Evolutionary conservation across 2,797 vertebrate genomes (phyloP).

Genomic region (Lacerta bilineata): DNA sequence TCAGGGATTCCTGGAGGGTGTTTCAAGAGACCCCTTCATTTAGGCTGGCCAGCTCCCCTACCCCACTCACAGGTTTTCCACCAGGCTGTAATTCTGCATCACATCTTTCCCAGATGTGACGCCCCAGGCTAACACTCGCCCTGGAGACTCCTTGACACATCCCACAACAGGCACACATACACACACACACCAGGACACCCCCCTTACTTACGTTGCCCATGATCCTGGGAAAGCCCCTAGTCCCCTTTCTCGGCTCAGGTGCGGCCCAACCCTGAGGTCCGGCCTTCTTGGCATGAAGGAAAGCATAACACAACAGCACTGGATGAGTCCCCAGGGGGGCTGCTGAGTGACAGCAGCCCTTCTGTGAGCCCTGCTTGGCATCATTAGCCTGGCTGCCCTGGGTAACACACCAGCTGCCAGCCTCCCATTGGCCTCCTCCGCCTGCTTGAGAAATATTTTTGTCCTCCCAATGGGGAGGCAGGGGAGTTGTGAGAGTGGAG

Average conservation of each 20-base stretch:
- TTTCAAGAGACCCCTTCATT: too few species aligned
- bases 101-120: background rate
- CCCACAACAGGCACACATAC: rapidly evolving
- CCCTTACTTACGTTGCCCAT: slow-evolving; percentile 77
- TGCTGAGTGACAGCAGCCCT: slow-evolving; percentile 62
- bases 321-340: background rate
- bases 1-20: background rate
- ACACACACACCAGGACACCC: background rate
- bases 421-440: slow-evolving; percentile 59
- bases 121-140: too few species aligned
- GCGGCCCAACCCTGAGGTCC: background rate
- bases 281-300: background rate
- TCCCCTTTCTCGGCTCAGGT: background rate
- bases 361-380: slow-evolving; percentile 54
- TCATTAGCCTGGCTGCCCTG: slow-evolving; percentile 56
- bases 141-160: background rate
- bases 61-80: background rate
- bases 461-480: slow-evolving; percentile 51
- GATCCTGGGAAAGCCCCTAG: background rate
- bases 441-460: slow-evolving; percentile 30
- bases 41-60: too few species aligned
- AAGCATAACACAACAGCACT: background rate
- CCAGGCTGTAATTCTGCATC: background rate
- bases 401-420: slow-evolving; percentile 63
- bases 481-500: background rate